Base-by-base conservation (phyloP, 1,140 invertebrate genomes). In the Lepidotrigona ventralis region DNA sequence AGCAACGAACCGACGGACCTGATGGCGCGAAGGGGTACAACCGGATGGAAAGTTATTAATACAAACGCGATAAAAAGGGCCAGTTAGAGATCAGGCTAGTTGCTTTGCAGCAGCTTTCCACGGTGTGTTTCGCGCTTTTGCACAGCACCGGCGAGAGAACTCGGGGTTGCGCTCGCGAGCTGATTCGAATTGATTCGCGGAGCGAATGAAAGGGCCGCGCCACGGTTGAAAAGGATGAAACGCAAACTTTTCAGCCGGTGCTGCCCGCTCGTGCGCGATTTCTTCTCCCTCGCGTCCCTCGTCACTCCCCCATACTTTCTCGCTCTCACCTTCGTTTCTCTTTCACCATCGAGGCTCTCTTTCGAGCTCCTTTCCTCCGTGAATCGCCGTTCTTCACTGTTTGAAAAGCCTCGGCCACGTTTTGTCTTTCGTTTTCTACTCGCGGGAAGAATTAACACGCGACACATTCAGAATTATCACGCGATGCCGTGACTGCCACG, bases 161-260 rank as follows among this genome's bases (percentile, higher is more conserved):
- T 46, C 21, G 21, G 21, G 56, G 51, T 53, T 60, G 85, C 51
- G 71, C 60, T 71, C 23, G 75, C 71, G 46, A 68, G 74, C 76
- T 84, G 86, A 84, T 86, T 77, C 81, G 86, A 86, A 87, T 87
- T 87, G 86, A 87, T 87, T 87, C 81, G 54, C 51, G 75, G 73
- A 51, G 81, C 81, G 76, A 80, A 79, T 80, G 86, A 87, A 87
- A 87, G 85, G 81, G 74, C 68, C 54, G 21, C n/a, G 86, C 64
- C 70, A 73, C 63, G 39, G 63, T 56, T 87, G 85, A 87, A 87
- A 87, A 29, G 86, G 77, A 87, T 73, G 86, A 80, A 87, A 80
- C 85, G 81, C 81, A 84, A 87, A 84, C 86, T 87, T 87, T 84
- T 87, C 85, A 87, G 46, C 85, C 60, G 33, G 56, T n/a, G 33